A percentile compares a stretch with the other conserved stretches of the same genome.
Conservation (phyloP, 2,797 vertebrate genomes). For the Chloroceryle inda region DNA sequence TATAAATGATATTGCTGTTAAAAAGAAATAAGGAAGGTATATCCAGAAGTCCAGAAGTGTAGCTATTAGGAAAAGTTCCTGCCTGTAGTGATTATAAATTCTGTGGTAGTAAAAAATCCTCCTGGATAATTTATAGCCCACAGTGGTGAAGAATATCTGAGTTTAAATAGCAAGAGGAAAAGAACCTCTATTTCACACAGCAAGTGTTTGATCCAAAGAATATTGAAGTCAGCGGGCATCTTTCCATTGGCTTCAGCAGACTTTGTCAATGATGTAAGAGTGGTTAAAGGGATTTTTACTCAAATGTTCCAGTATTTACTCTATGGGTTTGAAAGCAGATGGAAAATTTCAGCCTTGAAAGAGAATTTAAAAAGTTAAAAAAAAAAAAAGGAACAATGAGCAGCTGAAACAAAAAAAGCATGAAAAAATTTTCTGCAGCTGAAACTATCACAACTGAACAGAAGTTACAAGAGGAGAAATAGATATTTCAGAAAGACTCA, state of each 20-base stretch:
- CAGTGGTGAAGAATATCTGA: not conserved
- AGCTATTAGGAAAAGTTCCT: not conserved
- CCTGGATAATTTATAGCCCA: constrained; percentile 7
- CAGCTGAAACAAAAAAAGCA: not conserved
- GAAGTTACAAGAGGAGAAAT: not conserved
- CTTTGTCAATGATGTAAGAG: constrained; percentile 30
- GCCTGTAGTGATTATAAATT: not conserved
- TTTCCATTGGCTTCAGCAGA: constrained; percentile 36
- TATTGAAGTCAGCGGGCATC: not conserved
- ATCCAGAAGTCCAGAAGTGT: not conserved
- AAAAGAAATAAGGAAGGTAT: not conserved
- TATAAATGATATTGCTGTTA: not conserved
- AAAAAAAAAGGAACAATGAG: not conserved
- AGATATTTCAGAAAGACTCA: not conserved
- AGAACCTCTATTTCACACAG: not conserved
- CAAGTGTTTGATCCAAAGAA: not conserved
- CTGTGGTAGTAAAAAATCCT: not conserved
- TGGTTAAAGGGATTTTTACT: constrained; percentile 21
- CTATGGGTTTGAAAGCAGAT: not conserved
- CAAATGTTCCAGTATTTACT: constrained; percentile 21
- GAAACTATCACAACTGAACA: not conserved
- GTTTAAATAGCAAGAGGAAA: constrained; percentile 5
- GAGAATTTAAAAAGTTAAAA: not conserved
- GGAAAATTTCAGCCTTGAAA: not conserved
- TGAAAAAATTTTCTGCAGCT: not conserved